Percentiles rank a stretch among this genome's conserved stretches.
These are phyloP conservation scores for Acheta domesticus DNA, from an alignment of 2,888 invertebrate genomes.

Conservation along the genomic window DNA sequence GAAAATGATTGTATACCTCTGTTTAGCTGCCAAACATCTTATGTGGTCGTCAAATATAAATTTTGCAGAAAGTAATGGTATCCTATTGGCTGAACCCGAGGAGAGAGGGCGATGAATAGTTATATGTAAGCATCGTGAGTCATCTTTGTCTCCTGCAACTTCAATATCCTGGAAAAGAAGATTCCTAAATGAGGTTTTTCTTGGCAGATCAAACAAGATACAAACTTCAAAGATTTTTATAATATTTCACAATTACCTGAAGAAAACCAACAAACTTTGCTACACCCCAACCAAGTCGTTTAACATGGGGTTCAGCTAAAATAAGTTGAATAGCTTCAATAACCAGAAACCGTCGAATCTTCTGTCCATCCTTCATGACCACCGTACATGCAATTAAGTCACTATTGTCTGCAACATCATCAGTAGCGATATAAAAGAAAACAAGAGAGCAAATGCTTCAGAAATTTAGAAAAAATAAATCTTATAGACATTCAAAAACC, in stretches of 20 bases:
- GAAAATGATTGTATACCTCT: constrained; percentile 58
- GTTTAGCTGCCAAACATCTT: constrained; percentile 98
- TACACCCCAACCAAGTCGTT: constrained; percentile 94
- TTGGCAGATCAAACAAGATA: constrained; percentile 12
- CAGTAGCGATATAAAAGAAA: background rate
- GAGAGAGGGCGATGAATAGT: constrained; percentile 80
- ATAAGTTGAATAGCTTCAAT: constrained; percentile 94
- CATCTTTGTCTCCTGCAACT: constrained; percentile 90
- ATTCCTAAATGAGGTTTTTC: background rate
- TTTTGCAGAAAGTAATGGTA: constrained; percentile 81
- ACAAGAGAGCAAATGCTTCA: no score
- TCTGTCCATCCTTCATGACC: constrained; percentile 81
- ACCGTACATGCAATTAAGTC: constrained; percentile 96
- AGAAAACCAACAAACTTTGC: constrained; percentile 94
- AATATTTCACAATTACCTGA: constrained; percentile 48
- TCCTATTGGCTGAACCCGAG: constrained; percentile 61
- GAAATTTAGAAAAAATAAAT: background rate
- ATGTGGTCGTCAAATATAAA: constrained; percentile 99
- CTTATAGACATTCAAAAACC: background rate
- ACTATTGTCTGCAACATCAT: constrained; percentile 76
- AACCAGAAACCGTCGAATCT: constrained; percentile 90
- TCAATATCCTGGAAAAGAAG: constrained; percentile 77
- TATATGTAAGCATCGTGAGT: constrained; percentile 90
- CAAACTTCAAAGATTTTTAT: background rate
- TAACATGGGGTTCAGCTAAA: constrained; percentile 93